Conservation (phyloP, 2,888 invertebrate species). For the Hedya salicella region DNA sequence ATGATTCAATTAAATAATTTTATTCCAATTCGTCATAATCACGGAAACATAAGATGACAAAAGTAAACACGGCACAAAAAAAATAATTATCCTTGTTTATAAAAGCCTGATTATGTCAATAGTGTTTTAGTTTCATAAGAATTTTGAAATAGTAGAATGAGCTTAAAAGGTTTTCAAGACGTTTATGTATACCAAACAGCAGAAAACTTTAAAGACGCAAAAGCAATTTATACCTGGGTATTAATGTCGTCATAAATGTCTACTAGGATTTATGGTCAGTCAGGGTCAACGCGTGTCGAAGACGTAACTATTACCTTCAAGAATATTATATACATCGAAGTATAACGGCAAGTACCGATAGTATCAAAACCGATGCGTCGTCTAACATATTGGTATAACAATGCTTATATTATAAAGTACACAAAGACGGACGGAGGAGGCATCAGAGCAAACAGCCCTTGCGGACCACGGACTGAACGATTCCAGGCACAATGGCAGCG, state of each 20-base stretch:
- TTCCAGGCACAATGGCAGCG: conserved; percentile 67
- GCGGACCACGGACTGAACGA: conserved; percentile 58
- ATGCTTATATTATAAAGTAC: conserved; percentile 50
- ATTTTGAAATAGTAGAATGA: too few relatives aligned
- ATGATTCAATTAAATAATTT: too few relatives aligned
- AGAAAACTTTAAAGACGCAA: neutral
- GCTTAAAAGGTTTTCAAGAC: too few relatives aligned
- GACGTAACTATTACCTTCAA: neutral
- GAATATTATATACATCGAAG: conserved; percentile 7
- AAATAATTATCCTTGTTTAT: too few relatives aligned
- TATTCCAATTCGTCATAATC: too few relatives aligned
- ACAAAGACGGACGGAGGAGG: conserved; percentile 65
- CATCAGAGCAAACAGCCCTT: conserved; percentile 67
- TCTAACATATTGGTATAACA: conserved; percentile 29
- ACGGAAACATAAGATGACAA: too few relatives aligned
- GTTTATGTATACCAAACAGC: too few relatives aligned
- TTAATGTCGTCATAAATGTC: conserved; percentile 8
- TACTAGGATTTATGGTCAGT: neutral
- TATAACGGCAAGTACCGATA: neutral
- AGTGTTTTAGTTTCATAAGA: too few relatives aligned
- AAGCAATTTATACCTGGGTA: neutral
- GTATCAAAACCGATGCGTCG: conserved; percentile 37
- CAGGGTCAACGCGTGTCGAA: conserved; percentile 1
- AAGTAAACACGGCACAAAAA: too few relatives aligned
- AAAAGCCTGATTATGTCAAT: too few relatives aligned